Percentiles rank a stretch among this genome's conserved stretches.
Conservation (phyloP, 53 echinoderm and acorn worm species). For the Stichopus horrens region DNA sequence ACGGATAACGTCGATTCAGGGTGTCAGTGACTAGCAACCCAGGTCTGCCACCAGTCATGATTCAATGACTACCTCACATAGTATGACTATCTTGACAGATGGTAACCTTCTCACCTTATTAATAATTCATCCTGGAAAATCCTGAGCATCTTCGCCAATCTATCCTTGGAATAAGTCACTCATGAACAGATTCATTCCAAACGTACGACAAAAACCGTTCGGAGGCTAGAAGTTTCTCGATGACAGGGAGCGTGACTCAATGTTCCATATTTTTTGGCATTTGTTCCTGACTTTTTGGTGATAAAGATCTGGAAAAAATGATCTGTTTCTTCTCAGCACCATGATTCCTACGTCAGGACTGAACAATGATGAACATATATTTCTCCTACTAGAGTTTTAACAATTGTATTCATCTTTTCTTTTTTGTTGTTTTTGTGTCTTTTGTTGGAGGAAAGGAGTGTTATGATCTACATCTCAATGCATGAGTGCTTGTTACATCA, state of each 20-base stretch:
- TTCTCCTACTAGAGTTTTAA: background rate
- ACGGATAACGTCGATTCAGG: no score
- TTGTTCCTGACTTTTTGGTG: background rate
- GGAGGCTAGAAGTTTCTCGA: background rate
- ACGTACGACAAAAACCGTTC: background rate
- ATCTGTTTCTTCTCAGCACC: background rate
- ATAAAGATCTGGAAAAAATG: background rate
- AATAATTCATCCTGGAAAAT: conserved; percentile 20
- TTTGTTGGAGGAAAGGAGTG: background rate
- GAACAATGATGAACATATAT: background rate
- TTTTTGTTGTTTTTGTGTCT: background rate
- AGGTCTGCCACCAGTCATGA: background rate
- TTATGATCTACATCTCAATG: background rate
- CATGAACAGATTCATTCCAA: background rate
- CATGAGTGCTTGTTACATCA: no score
- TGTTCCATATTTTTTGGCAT: background rate
- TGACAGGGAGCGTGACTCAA: background rate
- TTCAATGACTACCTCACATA: background rate
- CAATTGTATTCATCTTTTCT: background rate
- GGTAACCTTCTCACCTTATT: conserved; percentile 24
- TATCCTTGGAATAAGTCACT: background rate
- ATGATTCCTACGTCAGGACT: background rate
- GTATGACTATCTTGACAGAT: conserved; percentile 25
- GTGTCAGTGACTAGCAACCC: background rate
- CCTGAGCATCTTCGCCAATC: background rate